Base-by-base conservation (phyloP, 2,113 vertebrate species). In the Percina caprodes region DNA sequence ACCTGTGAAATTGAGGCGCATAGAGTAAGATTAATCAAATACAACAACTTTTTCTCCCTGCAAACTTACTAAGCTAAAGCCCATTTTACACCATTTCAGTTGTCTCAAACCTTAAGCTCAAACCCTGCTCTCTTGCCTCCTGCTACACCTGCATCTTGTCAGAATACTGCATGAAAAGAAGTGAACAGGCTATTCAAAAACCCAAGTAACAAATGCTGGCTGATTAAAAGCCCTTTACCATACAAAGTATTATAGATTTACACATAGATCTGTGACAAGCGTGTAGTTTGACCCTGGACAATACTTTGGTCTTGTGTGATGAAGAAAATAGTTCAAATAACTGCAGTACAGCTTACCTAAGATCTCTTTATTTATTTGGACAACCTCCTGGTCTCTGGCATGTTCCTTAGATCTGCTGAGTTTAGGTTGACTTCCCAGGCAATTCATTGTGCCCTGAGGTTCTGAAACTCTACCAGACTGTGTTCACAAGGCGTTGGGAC, bases 331-430 rank as follows among this genome's bases (percentile, higher is more conserved):
- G 4, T 2, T 68, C 0, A 51, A 12, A 19, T n/a, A 8, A 15
- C 0, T 5, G 12, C 35, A 21, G 60, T 9, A 24, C 63, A 51
- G 55, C 94, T 61, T 95, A 96, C 95, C 95, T 33, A 95, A 52
- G 6, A 94, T 82, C 58, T 88, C 86, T 4, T 54, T 74, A 80
- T 94, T 95, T 11, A 21, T 72, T 13, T 81, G 79, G 2, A 86
- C 82, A 19, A 39, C 46, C 59, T 74, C 79, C 87, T 88, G 86
- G 54, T 24, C 78, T 3, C 62, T 71, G 26, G 77, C 85, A 33
- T 61, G 0, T 58, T 95, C 94, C 85, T 94, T 66, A n/a, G 95
- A 93, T 33, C 61, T 84, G 84, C 84, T 94, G 55, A 84, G 77
- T 74, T 75, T 26, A 0, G 87, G 42, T 52, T 88, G 73, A 73